Conservation (phyloP, 2,113 vertebrate species). For the Lampris incognitus region DNA sequence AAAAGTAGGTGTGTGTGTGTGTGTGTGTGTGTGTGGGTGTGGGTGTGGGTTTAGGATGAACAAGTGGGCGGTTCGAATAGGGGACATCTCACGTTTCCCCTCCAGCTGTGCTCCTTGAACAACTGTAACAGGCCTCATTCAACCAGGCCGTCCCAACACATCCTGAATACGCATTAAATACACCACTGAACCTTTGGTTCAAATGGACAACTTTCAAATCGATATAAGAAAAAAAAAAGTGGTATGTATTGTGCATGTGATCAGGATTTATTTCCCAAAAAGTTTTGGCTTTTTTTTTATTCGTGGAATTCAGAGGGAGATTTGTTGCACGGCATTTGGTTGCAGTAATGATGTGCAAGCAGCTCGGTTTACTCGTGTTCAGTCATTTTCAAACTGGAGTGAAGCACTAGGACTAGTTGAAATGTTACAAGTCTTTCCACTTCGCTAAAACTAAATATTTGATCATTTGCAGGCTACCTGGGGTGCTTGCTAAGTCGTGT, state of each 20-base stretch:
- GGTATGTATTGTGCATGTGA: too few species aligned
- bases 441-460: not conserved
- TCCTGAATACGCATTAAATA: too few species aligned
- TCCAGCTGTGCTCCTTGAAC: constrained; percentile 20
- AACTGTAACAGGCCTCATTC: constrained; percentile 7
- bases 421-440: not conserved
- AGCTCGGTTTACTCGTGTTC: too few species aligned
- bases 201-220: too few species aligned
- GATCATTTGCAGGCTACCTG: not conserved
- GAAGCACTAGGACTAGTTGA: not conserved
- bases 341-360: too few species aligned
- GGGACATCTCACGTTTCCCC: constrained; percentile 36
- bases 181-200: too few species aligned
- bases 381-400: too few species aligned
- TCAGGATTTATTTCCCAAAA: too few species aligned
- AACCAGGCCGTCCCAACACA: not conserved
- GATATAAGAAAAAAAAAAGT: too few species aligned
- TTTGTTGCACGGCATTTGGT: too few species aligned
- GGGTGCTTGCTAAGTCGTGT: not conserved
- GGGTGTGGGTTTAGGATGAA: constrained; percentile 5
- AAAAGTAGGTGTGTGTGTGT: not conserved
- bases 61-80: constrained; percentile 16
- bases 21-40: not conserved
- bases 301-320: too few species aligned
- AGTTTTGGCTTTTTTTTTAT: too few species aligned